Evolutionary conservation across 1,140 invertebrate species (phyloP), one percentile per base, ranked within the genome.

Genomic region (Bombus picipes): DNA sequence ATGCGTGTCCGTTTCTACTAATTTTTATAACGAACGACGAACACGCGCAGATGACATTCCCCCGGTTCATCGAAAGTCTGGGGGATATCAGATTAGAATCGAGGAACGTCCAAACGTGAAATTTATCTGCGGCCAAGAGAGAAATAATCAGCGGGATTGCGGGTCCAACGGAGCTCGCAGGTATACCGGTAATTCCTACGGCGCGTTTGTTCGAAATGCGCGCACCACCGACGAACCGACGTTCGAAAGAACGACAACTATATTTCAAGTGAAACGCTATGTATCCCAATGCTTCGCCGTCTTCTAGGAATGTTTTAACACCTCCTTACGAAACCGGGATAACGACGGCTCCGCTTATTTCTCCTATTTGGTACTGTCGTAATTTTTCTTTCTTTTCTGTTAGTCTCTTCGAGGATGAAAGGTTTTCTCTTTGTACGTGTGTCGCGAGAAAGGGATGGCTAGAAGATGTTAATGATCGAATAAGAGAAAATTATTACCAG

Each of bases 61-160:
- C 88, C 39, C 65, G 85, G 28, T 53, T 88, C 90, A 92, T 92
- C 91, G 91, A 93, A 93, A 93, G 71, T 88, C 83, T 25, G 34
- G 32, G 25, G 90, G 34, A 41, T 65, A 93, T 93, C 91, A 95
- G 94, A 95, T 95, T 94, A 95, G 92, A 92, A 95, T 95, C 94
- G 86, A 90, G 91, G 90, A 89, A 93, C 89, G 88, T 88, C 62
- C 86, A 34, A 90, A 87, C 90, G 39, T n/a, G 77, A 73, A 95
- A 95, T 95, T 95, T 94, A 94, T 94, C 90, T 92, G 89, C 91
- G 89, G 91, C 85, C 90, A 77, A 41, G 87, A 83, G 79, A 93
- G 90, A 93, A 94, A 94, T 94, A 94, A 94, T 94, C 93, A 95
- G 92, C 92, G 85, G 90, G 87, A 93, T 92, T 91, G 87, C 83